A percentile compares a stretch with the other conserved stretches of the same genome.
Evolutionary conservation across 2,113 vertebrate genomes (phyloP).

Genomic region (Girardinichthys multiradiatus): DNA sequence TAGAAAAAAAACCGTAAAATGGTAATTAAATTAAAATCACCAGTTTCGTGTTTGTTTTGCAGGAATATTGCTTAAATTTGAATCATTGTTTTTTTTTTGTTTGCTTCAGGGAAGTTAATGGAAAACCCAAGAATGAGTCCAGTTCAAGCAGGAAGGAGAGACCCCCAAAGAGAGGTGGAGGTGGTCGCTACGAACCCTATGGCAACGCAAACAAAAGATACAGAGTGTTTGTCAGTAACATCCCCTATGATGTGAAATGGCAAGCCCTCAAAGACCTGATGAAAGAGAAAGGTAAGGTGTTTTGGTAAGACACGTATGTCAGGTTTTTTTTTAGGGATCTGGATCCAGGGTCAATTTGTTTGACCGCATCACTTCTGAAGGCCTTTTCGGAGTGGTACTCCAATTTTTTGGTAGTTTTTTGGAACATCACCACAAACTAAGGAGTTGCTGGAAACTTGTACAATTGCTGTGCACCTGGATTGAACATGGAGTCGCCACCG

Average conservation of each 20-base stretch:
- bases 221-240: conserved; percentile 97
- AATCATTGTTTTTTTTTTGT: not conserved
- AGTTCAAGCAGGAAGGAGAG: conserved; percentile 91
- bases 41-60: too few species aligned
- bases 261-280: conserved; percentile 97
- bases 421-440: conserved; percentile 33
- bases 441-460: conserved; percentile 49
- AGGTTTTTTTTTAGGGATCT: not conserved
- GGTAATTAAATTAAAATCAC: too few species aligned
- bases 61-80: too few species aligned
- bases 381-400: conserved; percentile 30
- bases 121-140: conserved; percentile 82
- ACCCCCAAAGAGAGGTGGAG: conserved; percentile 89
- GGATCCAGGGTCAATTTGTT: conserved; percentile 43
- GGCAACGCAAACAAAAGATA: conserved; percentile 89
- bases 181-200: conserved; percentile 91
- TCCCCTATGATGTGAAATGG: conserved; percentile 98
- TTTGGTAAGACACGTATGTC: not conserved
- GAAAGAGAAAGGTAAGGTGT: conserved; percentile 95
- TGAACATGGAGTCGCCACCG: conserved; percentile 22
- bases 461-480: conserved; percentile 55
- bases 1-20: too few species aligned
- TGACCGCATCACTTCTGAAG: conserved; percentile 43
- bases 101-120: conserved; percentile 83
- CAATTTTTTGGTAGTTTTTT: conserved; percentile 43